Conservation (phyloP, 1,140 invertebrate genomes). For the Chelonus insularis region DNA sequence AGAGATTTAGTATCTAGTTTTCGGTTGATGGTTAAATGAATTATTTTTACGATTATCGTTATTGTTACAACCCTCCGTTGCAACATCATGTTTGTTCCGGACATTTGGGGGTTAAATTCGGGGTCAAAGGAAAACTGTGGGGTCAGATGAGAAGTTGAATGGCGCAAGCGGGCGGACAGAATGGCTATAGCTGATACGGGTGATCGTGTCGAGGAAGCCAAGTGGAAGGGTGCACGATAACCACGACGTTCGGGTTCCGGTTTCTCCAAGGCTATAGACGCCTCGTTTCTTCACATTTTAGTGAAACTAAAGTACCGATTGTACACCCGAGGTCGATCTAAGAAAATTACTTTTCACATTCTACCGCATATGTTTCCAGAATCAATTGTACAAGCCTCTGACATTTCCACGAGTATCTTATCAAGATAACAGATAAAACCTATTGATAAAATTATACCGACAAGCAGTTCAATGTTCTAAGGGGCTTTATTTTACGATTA, state of each 20-base stretch:
- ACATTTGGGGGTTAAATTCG: constrained; percentile 1
- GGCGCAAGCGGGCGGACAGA: constrained; percentile 3
- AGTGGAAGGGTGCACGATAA: constrained; percentile 24
- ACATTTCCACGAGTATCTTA: too few species aligned
- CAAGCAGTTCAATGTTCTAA: too few species aligned
- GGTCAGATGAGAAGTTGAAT: constrained; percentile 4
- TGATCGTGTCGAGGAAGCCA: constrained; percentile 24
- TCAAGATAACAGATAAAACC: too few species aligned
- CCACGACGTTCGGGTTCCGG: constrained; percentile 22
- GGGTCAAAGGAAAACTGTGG: not conserved
- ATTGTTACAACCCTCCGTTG: constrained; percentile 1
- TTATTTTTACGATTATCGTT: not conserved
- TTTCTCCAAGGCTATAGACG: constrained; percentile 12
- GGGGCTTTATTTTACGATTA: too few species aligned
- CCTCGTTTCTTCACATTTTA: not conserved
- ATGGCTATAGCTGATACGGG: constrained; percentile 18
- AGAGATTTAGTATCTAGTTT: too few species aligned
- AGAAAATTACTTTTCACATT: not conserved
- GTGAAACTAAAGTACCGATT: constrained; percentile 1
- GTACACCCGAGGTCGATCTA: not conserved
- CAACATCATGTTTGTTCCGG: constrained; percentile 3
- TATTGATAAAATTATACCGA: too few species aligned
- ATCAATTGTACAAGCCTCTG: not conserved
- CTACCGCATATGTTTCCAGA: not conserved
- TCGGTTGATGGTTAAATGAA: too few species aligned